phyloP scores from a whole-genome alignment of 2,113 vertebrate genomes.

The Microcebus griseorufus region DNA sequence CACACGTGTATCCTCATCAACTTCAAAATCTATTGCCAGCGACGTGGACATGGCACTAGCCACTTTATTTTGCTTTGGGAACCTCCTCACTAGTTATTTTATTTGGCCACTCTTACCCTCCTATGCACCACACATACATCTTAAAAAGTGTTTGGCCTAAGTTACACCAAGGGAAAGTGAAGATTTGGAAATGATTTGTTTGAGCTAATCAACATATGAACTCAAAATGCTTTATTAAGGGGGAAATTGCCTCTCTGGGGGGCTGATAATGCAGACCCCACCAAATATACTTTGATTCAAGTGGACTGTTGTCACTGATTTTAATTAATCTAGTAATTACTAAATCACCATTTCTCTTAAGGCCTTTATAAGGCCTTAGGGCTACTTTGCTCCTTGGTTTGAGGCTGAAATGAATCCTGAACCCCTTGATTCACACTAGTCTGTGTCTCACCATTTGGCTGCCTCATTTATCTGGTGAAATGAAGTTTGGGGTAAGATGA shows the following conservation, averaged over 20 bases:
- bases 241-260: not conserved
- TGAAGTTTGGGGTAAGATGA: slow-evolving; percentile 68
- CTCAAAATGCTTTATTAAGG: slow-evolving; percentile 35
- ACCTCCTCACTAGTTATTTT: not conserved
- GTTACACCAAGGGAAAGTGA: slow-evolving; percentile 19
- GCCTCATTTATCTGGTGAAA: slow-evolving; percentile 68
- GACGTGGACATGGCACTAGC: not conserved
- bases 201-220: slow-evolving; percentile 37
- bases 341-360: slow-evolving; percentile 31
- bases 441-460: slow-evolving; percentile 61
- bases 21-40: not conserved
- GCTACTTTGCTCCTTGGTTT: slow-evolving; percentile 41
- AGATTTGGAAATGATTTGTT: slow-evolving; percentile 37
- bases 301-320: slow-evolving; percentile 43
- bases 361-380: not conserved
- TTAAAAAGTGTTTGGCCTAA: slow-evolving; percentile 40
- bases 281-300: slow-evolving; percentile 57
- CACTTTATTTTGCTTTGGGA: slow-evolving; percentile 46
- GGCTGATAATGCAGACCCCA: slow-evolving; percentile 42
- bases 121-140: not conserved
- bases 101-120: not conserved
- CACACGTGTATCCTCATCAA: not conserved
- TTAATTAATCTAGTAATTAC: slow-evolving; percentile 57
- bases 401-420: slow-evolving; percentile 28
- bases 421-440: not conserved